A percentile compares a stretch with the other conserved stretches of the same genome.
Conservation (phyloP, 2,797 vertebrate genomes). For the Diplodus sargus region DNA sequence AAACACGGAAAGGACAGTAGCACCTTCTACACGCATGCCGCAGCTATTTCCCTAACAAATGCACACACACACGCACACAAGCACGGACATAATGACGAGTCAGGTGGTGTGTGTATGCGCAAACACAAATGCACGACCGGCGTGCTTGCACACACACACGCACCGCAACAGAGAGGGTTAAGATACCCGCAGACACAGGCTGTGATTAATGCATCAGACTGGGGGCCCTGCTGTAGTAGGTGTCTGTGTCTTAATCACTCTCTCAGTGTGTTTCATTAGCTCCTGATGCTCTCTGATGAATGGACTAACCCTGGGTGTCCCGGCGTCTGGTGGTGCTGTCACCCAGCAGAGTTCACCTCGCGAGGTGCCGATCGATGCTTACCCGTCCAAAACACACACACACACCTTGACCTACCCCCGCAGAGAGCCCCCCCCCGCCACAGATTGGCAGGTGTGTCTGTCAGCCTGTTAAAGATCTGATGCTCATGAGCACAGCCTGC, state of each 20-base stretch:
- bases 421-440: slow-evolving; percentile 4
- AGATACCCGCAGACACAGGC: slow-evolving; percentile 57
- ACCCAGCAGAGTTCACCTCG: slow-evolving; percentile 50
- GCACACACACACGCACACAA: background rate
- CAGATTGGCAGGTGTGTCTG: slow-evolving; percentile 78
- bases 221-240: slow-evolving; percentile 63
- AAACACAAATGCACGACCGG: slow-evolving; percentile 30
- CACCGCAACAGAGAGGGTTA: slow-evolving; percentile 47
- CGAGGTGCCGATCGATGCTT: slow-evolving; percentile 59
- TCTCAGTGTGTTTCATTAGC: slow-evolving; percentile 84
- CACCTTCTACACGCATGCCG: slow-evolving; percentile 16
- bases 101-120: background rate
- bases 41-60: slow-evolving; percentile 55
- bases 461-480: slow-evolving; percentile 75
- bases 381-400: background rate
- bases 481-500: slow-evolving; percentile 68
- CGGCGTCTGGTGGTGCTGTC: slow-evolving; percentile 43
- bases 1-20: slow-evolving; percentile 51
- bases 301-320: slow-evolving; percentile 66
- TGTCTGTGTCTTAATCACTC: slow-evolving; percentile 83
- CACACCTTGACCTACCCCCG: background rate
- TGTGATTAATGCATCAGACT: slow-evolving; percentile 82
- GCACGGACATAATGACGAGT: background rate
- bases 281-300: slow-evolving; percentile 79
- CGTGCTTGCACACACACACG: slow-evolving; percentile 36